A percentile compares a stretch with the other conserved stretches of the same genome.
phyloP scores from a whole-genome alignment of 2,113 vertebrate species.

The Xyliphius kryptos region DNA sequence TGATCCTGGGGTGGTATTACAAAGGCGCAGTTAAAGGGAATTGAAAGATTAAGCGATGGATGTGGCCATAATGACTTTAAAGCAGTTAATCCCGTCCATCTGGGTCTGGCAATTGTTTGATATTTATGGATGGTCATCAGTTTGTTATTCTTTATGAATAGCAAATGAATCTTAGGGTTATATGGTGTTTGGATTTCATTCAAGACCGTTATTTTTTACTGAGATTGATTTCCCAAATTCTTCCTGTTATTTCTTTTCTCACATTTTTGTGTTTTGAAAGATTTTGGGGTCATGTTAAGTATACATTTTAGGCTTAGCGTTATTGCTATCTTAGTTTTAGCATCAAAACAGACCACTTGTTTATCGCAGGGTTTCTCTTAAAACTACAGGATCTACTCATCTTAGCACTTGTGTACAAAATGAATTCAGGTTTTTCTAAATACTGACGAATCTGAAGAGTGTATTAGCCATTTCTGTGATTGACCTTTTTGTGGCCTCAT shows the following conservation, averaged over 20 bases:
- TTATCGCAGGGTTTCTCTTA: too few species aligned
- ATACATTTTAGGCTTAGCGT: constrained; percentile 38
- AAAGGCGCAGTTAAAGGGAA: constrained; percentile 66
- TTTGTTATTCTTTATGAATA: constrained; percentile 59
- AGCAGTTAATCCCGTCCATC: constrained; percentile 80
- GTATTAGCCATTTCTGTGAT: constrained; percentile 8
- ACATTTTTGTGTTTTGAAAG: constrained; percentile 5
- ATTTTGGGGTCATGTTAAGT: constrained; percentile 8
- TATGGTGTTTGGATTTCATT: constrained; percentile 72
- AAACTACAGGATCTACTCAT: too few species aligned
- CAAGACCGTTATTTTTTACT: constrained; percentile 45
- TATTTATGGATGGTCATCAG: constrained; percentile 76
- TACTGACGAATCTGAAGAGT: neutral
- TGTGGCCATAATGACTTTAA: constrained; percentile 81
- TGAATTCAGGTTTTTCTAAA: too few species aligned
- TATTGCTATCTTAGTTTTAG: constrained; percentile 29
- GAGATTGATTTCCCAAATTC: constrained; percentile 52
- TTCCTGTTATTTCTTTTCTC: neutral
- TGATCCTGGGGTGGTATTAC: constrained; percentile 70
- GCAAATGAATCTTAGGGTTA: constrained; percentile 52
- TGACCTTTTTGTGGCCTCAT: constrained; percentile 16
- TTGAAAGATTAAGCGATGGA: constrained; percentile 80
- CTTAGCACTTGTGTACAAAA: too few species aligned
- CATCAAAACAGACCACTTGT: constrained; percentile 35
- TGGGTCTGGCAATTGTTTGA: constrained; percentile 69